Conservation (phyloP, 2,888 invertebrate genomes). For the Chloromyia formosa region DNA sequence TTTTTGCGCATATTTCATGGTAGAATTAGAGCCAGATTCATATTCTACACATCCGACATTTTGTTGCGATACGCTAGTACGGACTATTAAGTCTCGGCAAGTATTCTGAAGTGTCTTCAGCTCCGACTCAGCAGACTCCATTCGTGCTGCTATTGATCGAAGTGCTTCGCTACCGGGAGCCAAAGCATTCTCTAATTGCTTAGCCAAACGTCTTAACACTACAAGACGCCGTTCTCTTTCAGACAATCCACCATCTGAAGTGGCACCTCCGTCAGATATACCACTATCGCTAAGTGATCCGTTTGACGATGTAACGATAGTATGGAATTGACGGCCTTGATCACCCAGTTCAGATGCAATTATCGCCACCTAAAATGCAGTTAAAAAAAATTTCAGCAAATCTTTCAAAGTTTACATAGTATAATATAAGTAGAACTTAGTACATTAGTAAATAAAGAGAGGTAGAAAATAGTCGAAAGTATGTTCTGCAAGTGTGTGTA, state of each 20-base stretch:
- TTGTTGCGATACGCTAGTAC: constrained; percentile 63
- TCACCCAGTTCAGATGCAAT: constrained; percentile 10
- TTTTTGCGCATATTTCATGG: neutral
- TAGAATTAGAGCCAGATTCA: neutral
- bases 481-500: no score
- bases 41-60: constrained; percentile 54
- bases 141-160: constrained; percentile 70
- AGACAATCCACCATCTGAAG: constrained; percentile 72
- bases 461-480: no score
- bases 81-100: constrained; percentile 69
- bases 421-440: neutral
- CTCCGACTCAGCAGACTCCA: constrained; percentile 75
- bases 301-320: constrained; percentile 59
- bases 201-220: constrained; percentile 72
- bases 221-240: constrained; percentile 75
- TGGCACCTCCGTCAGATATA: constrained; percentile 78
- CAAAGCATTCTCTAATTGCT: constrained; percentile 71
- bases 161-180: constrained; percentile 75
- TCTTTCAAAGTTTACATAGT: no score
- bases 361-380: constrained; percentile 27
- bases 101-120: constrained; percentile 73
- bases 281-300: constrained; percentile 78
- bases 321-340: constrained; percentile 25
- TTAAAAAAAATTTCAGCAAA: neutral
- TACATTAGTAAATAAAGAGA: no score